These are phyloP conservation scores for Rhea americana DNA, from an alignment of 2,113 vertebrate genomes.

Conservation along the genomic window DNA sequence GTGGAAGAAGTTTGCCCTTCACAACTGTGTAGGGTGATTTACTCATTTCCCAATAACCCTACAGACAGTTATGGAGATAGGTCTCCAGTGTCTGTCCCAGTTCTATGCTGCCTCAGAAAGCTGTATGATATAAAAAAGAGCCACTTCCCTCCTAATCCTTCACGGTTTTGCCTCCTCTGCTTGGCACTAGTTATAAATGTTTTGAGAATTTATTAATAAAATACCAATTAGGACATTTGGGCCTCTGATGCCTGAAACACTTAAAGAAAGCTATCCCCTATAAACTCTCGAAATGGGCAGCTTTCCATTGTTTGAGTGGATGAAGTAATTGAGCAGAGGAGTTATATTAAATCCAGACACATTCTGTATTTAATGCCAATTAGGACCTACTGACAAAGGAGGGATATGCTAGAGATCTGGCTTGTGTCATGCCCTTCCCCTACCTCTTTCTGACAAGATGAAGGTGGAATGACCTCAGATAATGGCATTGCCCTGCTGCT, in stretches of 20 bases:
- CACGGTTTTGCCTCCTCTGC: not conserved
- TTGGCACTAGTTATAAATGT: not conserved
- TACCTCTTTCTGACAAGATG: slow-evolving; percentile 48
- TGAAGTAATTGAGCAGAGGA: slow-evolving; percentile 44
- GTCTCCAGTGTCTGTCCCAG: not conserved
- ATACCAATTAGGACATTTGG: not conserved
- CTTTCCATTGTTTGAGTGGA: slow-evolving; percentile 34
- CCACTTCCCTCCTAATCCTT: not conserved
- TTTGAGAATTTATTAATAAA: not conserved
- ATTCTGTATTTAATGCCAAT: slow-evolving; percentile 61
- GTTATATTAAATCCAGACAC: slow-evolving; percentile 61
- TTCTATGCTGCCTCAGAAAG: not conserved
- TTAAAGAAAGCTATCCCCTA: not conserved
- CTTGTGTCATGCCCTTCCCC: slow-evolving; percentile 52
- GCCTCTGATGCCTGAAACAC: not conserved
- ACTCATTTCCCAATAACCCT: not conserved
- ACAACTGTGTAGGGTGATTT: not conserved
- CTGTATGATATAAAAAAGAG: not conserved
- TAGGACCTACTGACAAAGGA: slow-evolving; percentile 61
- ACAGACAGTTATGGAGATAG: not conserved
- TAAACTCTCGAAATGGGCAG: slow-evolving; percentile 31
- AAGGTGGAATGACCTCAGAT: slow-evolving; percentile 63
- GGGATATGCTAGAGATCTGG: slow-evolving; percentile 47
- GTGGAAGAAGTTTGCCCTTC: not conserved
- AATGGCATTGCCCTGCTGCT: slow-evolving; percentile 52